Percentiles rank a stretch among this genome's conserved stretches.
phyloP scores from a whole-genome alignment of 2,113 vertebrate genomes.

The Takifugu bimaculatus region DNA sequence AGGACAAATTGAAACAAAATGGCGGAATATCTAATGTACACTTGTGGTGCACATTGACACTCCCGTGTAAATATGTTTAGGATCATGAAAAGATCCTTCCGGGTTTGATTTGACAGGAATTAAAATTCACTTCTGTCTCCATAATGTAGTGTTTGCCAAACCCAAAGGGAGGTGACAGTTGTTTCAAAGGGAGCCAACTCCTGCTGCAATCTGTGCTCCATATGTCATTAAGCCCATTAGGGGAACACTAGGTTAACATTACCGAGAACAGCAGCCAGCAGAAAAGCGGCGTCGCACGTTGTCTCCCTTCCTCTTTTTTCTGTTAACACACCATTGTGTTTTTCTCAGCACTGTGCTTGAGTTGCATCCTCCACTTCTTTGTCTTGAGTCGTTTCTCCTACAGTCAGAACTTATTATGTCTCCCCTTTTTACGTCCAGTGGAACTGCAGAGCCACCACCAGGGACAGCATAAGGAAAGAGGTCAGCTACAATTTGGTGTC shows the following conservation, averaged over 20 bases:
- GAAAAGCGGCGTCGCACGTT: slow-evolving; percentile 42
- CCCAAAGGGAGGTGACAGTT: slow-evolving; percentile 66
- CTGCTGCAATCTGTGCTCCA: slow-evolving; percentile 62
- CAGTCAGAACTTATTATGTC: slow-evolving; percentile 20
- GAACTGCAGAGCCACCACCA: slow-evolving; percentile 17
- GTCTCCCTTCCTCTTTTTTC: slow-evolving; percentile 53
- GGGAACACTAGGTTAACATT: slow-evolving; percentile 55
- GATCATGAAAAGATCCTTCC: slow-evolving; percentile 13
- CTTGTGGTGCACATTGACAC: slow-evolving; percentile 6
- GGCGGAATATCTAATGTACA: slow-evolving; percentile 32
- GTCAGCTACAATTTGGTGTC: background rate
- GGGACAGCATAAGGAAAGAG: slow-evolving; percentile 41
- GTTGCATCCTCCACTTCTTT: slow-evolving; percentile 50
- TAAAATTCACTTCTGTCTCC: slow-evolving; percentile 29
- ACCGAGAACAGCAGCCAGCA: slow-evolving; percentile 36
- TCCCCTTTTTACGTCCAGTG: slow-evolving; percentile 34
- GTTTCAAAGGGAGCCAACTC: slow-evolving; percentile 50
- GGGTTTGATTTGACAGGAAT: slow-evolving; percentile 18
- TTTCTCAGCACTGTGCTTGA: slow-evolving; percentile 23
- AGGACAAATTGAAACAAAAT: slow-evolving; percentile 65
- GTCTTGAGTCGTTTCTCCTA: slow-evolving; percentile 49
- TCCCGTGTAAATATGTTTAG: slow-evolving; percentile 7
- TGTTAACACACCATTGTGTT: slow-evolving; percentile 52
- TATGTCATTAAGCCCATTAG: slow-evolving; percentile 68
- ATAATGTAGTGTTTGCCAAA: slow-evolving; percentile 38